These are phyloP conservation scores for Apus apus DNA, from an alignment of 2,113 vertebrate species.

Conservation along the genomic window DNA sequence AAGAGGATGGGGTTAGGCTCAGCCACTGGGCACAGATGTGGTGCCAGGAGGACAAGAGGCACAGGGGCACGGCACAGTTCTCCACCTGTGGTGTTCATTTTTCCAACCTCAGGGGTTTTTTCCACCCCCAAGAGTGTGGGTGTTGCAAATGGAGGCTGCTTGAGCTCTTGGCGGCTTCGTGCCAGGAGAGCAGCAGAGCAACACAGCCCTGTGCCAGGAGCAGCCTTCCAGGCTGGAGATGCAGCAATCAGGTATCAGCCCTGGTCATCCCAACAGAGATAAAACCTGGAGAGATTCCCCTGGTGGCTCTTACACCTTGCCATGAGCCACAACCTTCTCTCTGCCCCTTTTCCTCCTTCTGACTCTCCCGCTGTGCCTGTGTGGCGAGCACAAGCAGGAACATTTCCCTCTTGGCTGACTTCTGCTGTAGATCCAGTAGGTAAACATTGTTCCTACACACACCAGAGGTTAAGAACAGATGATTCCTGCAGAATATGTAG, in stretches of 20 bases:
- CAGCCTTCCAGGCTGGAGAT: neutral
- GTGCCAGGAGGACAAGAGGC: neutral
- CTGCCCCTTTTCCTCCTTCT: neutral
- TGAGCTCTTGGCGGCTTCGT: neutral
- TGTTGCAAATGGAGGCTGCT: neutral
- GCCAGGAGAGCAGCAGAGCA: neutral
- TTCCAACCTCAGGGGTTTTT: neutral
- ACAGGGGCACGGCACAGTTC: neutral
- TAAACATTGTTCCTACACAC: neutral
- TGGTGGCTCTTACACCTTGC: neutral
- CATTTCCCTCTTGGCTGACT: neutral
- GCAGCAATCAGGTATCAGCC: neutral
- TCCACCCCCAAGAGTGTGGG: neutral
- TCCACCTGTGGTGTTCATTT: neutral
- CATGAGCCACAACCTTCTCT: neutral
- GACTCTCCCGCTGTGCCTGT: neutral
- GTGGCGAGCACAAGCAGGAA: neutral
- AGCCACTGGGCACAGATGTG: neutral
- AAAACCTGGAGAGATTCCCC: neutral
- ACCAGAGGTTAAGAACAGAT: neutral
- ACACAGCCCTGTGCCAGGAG: neutral
- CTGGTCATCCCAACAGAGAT: neutral
- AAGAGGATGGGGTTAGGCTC: neutral
- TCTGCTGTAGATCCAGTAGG: neutral
- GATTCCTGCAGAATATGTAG: neutral